Evolutionary conservation across 2,888 invertebrate genomes (phyloP).

Genomic region (Arge pagana): DNA sequence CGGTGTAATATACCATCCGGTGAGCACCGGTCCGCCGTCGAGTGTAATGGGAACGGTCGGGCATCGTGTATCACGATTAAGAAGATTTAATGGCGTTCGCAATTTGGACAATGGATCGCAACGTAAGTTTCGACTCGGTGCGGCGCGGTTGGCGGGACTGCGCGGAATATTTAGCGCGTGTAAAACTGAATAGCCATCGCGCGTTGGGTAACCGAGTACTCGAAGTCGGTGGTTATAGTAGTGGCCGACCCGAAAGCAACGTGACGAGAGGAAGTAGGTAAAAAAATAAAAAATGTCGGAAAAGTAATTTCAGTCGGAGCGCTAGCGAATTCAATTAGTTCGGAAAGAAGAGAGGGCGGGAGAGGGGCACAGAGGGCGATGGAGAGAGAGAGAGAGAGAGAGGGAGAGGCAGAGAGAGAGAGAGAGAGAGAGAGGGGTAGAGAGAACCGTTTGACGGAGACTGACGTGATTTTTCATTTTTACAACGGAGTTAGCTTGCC

Average conservation of each 20-base stretch:
- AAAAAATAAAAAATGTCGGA: background rate
- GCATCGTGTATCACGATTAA: constrained; percentile 22
- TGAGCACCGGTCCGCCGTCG: constrained; percentile 7
- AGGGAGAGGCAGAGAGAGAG: constrained; percentile 17
- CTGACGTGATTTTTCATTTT: too few species aligned
- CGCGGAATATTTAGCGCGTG: too few species aligned
- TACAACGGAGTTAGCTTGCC: too few species aligned
- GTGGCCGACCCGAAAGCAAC: too few species aligned
- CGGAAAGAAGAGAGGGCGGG: constrained; percentile 5
- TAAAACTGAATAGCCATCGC: too few species aligned
- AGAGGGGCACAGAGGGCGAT: background rate
- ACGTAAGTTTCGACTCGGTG: constrained; percentile 11
- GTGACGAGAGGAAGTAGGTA: too few species aligned
- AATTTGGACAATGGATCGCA: constrained; percentile 21
- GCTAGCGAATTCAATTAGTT: constrained; percentile 7
- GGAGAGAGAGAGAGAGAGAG: constrained; percentile 10
- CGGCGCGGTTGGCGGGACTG: background rate
- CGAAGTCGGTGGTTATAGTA: too few species aligned
- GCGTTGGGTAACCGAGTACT: too few species aligned
- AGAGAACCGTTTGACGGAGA: too few species aligned
- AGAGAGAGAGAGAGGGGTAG: constrained; percentile 10
- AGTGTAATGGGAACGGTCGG: constrained; percentile 19
- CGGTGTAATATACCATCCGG: background rate
- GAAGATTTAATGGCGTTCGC: constrained; percentile 21
- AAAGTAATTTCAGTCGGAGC: background rate